Base-by-base conservation (phyloP, 2,797 vertebrate species). In the Alcedo atthis region DNA sequence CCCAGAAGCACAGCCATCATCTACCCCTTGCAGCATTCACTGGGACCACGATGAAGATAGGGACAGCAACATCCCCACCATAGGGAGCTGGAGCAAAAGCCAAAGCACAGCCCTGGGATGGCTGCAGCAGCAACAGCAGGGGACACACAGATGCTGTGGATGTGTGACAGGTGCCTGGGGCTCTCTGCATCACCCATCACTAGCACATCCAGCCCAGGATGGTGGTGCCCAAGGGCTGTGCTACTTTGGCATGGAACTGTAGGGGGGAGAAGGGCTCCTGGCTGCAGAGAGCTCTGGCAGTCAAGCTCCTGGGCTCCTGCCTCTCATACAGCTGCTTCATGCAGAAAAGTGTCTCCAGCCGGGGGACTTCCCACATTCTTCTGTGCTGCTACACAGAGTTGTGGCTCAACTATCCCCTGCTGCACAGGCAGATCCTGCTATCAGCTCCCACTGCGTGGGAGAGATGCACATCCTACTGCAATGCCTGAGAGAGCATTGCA, bases 131-230 rank as follows among this genome's bases (percentile, higher is more conserved):
- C 22, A 3, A 1, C 46, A 43, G 1, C 46, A 43, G 59, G 45
- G 19, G 28, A 49, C 12, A 9, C 46, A 12, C 71, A 33, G 82
- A 9, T 51, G 37, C 59, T 14, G 20, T 15, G 59, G 24, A 40
- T 6, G 16, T 18, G 49, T 0, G 0, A 21, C 37, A 37, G 9
- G 5, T 10, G 30, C 26, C 14, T 0, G 0, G 32, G 35, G 37
- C 59, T 33, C 66, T 30, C 58, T n/a, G 54, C 12, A 7, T 75
- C 5, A 18, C 28, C 18, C 4, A 2, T 7, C 28, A 54, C 0
- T 30, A 26, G 45, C 58, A 22, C 1, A 0, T 6, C 7, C 54
- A 30, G 42, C 16, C 10, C 87, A 6, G 19, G 15, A 32, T 53
- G 7, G 9, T 11, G 42, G 4, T 51, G 53, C 53, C 48, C 3